Conservation (phyloP, 2,888 invertebrate genomes). For the Drosophila austrosaltans region DNA sequence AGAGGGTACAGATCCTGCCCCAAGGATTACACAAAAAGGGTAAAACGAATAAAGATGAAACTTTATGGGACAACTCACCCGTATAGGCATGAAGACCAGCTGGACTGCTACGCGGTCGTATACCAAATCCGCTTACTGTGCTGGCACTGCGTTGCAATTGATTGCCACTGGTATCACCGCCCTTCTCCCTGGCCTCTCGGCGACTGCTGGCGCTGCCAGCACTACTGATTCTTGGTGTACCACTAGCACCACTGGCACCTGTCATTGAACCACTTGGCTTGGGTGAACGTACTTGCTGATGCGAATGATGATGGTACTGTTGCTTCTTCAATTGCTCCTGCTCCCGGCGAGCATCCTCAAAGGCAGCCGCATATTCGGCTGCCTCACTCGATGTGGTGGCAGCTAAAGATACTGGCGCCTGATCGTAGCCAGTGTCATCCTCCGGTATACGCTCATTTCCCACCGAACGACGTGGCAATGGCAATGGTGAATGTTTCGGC, state of each 20-base stretch:
- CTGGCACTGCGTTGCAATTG: conserved; percentile 82
- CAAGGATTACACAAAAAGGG: too few species aligned
- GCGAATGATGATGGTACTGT: conserved; percentile 49
- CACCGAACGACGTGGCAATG: conserved; percentile 80
- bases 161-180: conserved; percentile 31
- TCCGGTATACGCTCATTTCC: conserved; percentile 81
- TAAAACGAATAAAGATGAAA: too few species aligned
- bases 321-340: conserved; percentile 46
- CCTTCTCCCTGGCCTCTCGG: conserved; percentile 35
- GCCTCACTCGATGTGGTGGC: conserved; percentile 75
- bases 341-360: conserved; percentile 69
- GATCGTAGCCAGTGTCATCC: conserved; percentile 76
- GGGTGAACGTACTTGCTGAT: conserved; percentile 51
- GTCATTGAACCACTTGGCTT: conserved; percentile 52
- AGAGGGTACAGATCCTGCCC: conserved; percentile 87
- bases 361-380: conserved; percentile 79
- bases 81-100: conserved; percentile 91
- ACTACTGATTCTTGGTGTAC: conserved; percentile 62
- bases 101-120: conserved; percentile 90
- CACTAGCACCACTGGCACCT: conserved; percentile 45
- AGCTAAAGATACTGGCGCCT: conserved; percentile 29
- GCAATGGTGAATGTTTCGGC: conserved; percentile 82
- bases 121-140: conserved; percentile 82
- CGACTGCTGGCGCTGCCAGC: conserved; percentile 58
- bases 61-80: conserved; percentile 80